Base-by-base conservation (phyloP, 2,888 invertebrate species). In the Trichopria drosophilae region DNA sequence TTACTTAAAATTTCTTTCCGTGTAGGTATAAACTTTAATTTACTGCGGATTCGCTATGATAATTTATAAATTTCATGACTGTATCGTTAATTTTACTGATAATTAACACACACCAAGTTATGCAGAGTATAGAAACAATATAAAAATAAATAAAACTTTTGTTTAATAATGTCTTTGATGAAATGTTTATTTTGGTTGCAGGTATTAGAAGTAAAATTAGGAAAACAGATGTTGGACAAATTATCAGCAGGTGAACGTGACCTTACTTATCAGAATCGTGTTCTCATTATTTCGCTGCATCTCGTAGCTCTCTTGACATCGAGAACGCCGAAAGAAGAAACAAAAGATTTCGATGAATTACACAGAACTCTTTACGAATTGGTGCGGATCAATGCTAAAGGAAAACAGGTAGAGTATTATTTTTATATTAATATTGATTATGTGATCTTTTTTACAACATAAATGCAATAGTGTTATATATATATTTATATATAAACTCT, bases 261-360 rank as follows among this genome's bases (percentile, higher is more conserved):
- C 71, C 80, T 83, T 59, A 84, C 86, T 1, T 86, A 90, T 55
- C 80, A 93, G 53, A 91, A 92, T 68, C 82, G 93, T 60, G 88
- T 93, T 41, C 79, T 94, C 59, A 86, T 93, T 37, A 91, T 93
- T 65, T 87, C 91, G 2, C 78, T 95, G 62, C 93, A 94, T 71
- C 78, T 93, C 53, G 88, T 88, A 4, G 89, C 88, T 63, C 76
- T 93, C 41, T 78, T 91, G 71, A 86, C 89, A 7, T 80, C 84
- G 22, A 68, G 75, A 22, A 70, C 74, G 42, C 73, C 77, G 1
- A 81, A 84, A 43, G 80, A 81, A 0, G 79, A 76, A 2, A 77
- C 76, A 13, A 78, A 80, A 1, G 78, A 82, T 48, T 78, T 81
- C 29, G 73, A 76, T 36, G 76, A 80, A 58, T 84, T 93, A 53